phyloP scores from a whole-genome alignment of 2,888 invertebrate genomes.

The Anoncus sp. region DNA sequence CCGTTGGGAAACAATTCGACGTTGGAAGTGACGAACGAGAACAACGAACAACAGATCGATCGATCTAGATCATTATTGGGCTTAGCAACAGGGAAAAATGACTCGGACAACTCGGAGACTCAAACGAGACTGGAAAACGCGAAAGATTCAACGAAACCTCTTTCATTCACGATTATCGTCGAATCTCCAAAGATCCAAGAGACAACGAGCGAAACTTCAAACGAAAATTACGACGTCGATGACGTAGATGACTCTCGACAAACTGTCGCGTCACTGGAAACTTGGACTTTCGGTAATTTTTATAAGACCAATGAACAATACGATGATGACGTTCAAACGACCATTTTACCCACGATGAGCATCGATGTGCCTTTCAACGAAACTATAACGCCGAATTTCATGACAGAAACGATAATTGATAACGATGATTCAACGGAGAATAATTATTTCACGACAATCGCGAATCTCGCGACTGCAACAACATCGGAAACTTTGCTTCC shows the following conservation, averaged over 20 bases:
- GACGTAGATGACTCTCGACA: background rate
- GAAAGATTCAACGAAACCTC: background rate
- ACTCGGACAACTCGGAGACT: slow-evolving; percentile 16
- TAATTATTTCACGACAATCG: background rate
- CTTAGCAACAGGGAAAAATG: too few relatives aligned
- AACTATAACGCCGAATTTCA: slow-evolving; percentile 8
- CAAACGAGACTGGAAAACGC: slow-evolving; percentile 15
- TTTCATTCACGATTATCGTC: slow-evolving; percentile 48
- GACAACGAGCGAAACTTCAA: background rate
- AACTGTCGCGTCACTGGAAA: background rate
- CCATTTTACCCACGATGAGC: slow-evolving; percentile 34
- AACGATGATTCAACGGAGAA: slow-evolving; percentile 5
- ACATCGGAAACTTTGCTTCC: slow-evolving; percentile 32
- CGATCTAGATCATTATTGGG: slow-evolving; percentile 7
- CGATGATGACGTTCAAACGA: slow-evolving; percentile 12
- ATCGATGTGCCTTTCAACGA: slow-evolving; percentile 27
- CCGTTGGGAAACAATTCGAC: slow-evolving; percentile 29
- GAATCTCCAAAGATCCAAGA: slow-evolving; percentile 20
- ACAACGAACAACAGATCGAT: slow-evolving; percentile 13
- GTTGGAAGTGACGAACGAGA: slow-evolving; percentile 8
- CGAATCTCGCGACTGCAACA: slow-evolving; percentile 23
- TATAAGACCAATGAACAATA: background rate
- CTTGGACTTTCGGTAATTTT: slow-evolving; percentile 32
- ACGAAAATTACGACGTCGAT: slow-evolving; percentile 10
- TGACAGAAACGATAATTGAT: background rate